Evolutionary conservation across 2,888 invertebrate species (phyloP), one percentile per base, ranked within the genome.

Genomic region (Netelia inedita): DNA sequence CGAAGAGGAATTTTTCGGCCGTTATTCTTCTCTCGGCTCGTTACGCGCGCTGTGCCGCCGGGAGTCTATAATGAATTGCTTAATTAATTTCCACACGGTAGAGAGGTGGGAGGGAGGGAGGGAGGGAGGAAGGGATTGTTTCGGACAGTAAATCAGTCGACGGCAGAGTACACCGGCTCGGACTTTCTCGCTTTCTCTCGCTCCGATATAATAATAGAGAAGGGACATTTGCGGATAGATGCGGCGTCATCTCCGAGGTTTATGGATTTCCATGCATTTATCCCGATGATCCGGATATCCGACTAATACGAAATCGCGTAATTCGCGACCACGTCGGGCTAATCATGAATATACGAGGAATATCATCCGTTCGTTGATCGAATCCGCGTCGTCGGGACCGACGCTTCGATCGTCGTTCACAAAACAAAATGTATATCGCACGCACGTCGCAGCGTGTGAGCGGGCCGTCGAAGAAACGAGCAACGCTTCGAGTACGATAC

Each of bases 41-140:
- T 85, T 85, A 81, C 78, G 78, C 78, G 74, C 73, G 84, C 80
- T 6, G 28, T 28, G 28, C 83, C 72, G 84, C 75, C 82, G 82
- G 80, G 73, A 75, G 82, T 82, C 84, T 87, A 86, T 87, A 86
- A 87, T 87, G 86, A 87, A 87, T 87, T 87, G 87, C 86, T 86
- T 86, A 87, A 87, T 87, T 87, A 86, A 87, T 87, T 87, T 82
- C 86, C 85, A 82, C 82, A 68, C 72, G 79, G 79, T 28, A 53
- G 61, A 66, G 41, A 35, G 69, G 53, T n/a, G 53, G 53, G 16
- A 19, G 28, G 59, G 50, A 53, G 53, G 23, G 23, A 43, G 43
- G 8, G 28, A 66, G 41, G 43, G 23, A 19, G 57, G 68, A 14
- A 28, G 57, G 68, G 28, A 46, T 55, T 19, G 78, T 73, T 78